Evolutionary conservation across 1,140 invertebrate species (phyloP), one percentile per base, ranked within the genome.

Genomic region (Musca domestica): DNA sequence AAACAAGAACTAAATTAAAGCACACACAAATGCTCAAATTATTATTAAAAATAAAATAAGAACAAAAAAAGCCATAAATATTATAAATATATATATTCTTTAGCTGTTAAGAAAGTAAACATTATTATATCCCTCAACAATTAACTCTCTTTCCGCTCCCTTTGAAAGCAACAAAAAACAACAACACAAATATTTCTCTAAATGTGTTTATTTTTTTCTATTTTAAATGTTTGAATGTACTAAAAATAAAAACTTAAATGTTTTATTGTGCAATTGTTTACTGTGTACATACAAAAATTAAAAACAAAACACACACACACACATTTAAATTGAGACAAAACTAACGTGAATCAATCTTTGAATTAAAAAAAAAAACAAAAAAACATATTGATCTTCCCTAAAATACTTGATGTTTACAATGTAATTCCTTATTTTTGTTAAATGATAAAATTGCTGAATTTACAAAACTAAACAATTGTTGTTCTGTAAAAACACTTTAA

Each of bases 11-110:
- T 71, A 25, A 15, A 27, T n/a, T 41, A 41, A 7, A 41, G 34
- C 34, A 41, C 34, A 41, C 34, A 41, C 10, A 27, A 52, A 66
- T 54, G 49, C 49, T 52, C 48, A 52, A 75, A 74, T 67, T 70
- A 72, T 74, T 77, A 76, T 73, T 76, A 77, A 77, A 74, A 71
- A 76, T 5, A 30, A 58, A 58, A 58, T 51, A 66, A 51, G 7
- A 66, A 66, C 22, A 65, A 27, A 1, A 41, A 66, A 66, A 66
- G 48, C 47, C 64, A 52, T 51, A 66, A 66, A 61, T 61, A 61
- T 61, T 61, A 61, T 61, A 61, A 61, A 61, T 61, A 61, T 61
- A 61, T 61, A 61, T 61, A 27, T 64, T 17, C 20, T 64, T 23
- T 64, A 46, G 49, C 22, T 20, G 17, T 52, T 52, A 46, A 49